Percentiles rank a stretch among this genome's conserved stretches.
These are phyloP conservation scores for Epinotia demarniana DNA, from an alignment of 2,888 invertebrate species.

Conservation along the genomic window DNA sequence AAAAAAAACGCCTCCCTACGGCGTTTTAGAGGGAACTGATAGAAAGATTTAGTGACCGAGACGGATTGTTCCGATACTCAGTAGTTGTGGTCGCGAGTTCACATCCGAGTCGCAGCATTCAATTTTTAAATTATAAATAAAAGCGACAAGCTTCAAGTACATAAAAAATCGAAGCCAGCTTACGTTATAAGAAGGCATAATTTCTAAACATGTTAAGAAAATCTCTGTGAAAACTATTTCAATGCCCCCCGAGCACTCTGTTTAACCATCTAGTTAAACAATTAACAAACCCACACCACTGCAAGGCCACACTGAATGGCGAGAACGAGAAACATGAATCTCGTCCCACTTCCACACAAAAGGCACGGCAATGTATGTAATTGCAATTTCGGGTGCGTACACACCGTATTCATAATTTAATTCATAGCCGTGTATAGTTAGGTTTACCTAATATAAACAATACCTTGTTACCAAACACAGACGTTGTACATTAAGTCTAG, in stretches of 20 bases:
- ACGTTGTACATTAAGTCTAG: neutral
- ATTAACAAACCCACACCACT: neutral
- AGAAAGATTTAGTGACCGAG: no score
- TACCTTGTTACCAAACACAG: neutral
- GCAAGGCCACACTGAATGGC: neutral
- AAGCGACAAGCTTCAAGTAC: no score
- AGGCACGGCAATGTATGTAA: conserved; percentile 10
- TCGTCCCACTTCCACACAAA: conserved; percentile 14
- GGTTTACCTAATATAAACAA: conserved; percentile 5
- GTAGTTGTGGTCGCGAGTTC: no score
- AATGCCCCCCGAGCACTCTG: no score
- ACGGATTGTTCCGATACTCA: no score
- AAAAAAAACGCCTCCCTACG: no score
- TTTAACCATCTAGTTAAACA: neutral
- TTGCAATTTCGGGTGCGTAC: conserved; percentile 1
- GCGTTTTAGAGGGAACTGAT: no score
- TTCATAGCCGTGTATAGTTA: neutral
- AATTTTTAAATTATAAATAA: no score
- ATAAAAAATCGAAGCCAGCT: no score
- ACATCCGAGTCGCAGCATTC: no score
- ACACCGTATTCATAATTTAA: conserved; percentile 22
- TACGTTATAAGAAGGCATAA: no score
- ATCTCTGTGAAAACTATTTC: neutral
- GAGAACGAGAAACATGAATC: neutral
- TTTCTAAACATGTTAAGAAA: no score